phyloP scores from a whole-genome alignment of 2,113 vertebrate genomes.

The Eulacestoma nigropectus region DNA sequence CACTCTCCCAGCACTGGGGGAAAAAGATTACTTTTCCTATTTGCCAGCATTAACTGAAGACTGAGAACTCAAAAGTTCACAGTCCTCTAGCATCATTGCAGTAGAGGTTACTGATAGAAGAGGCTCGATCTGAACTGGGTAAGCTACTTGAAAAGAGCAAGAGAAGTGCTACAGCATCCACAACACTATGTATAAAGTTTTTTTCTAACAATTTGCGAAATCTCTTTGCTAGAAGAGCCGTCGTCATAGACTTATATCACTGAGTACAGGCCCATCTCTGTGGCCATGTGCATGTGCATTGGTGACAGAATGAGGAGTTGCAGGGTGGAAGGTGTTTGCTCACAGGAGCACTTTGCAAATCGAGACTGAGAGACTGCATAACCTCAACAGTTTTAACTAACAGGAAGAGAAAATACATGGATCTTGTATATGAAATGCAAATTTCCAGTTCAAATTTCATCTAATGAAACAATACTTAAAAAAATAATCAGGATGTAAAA shows the following conservation, averaged over 20 bases:
- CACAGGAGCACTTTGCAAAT: background rate
- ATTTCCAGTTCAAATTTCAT: background rate
- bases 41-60: background rate
- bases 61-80: background rate
- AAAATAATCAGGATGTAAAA: background rate
- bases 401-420: background rate
- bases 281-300: background rate
- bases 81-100: background rate
- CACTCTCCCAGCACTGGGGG: background rate
- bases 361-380: background rate
- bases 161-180: background rate
- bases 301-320: background rate
- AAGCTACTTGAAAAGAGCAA: background rate
- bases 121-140: background rate
- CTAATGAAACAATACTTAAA: background rate
- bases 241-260: background rate
- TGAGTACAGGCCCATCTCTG: background rate
- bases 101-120: background rate
- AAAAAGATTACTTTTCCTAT: background rate
- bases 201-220: background rate
- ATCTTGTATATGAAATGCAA: background rate
- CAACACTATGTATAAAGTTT: accelerated
- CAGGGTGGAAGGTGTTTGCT: background rate
- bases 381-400: background rate
- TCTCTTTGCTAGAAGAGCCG: background rate